Percentiles rank a stretch among this genome's conserved stretches.
Evolutionary conservation across 1,140 invertebrate genomes (phyloP).

Genomic region (Anastrepha obliqua): DNA sequence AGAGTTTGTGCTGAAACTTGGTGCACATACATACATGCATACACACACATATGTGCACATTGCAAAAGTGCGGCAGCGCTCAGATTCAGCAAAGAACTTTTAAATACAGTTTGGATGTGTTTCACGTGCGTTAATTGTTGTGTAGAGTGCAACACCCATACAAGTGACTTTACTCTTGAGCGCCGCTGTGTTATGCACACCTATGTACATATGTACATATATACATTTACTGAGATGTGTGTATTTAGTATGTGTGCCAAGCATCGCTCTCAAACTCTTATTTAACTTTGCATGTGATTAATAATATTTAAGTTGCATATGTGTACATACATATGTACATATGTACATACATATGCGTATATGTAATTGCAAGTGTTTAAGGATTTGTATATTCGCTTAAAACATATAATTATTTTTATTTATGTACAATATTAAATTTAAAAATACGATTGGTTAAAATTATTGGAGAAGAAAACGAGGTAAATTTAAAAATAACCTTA

Average conservation of each 20-base stretch:
- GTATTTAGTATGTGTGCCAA: background rate
- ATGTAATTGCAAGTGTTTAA: too few species aligned
- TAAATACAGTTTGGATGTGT: too few species aligned
- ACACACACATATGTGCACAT: background rate
- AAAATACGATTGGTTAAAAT: background rate
- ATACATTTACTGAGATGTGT: too few species aligned
- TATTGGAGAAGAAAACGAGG: background rate
- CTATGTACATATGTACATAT: background rate
- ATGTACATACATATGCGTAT: background rate
- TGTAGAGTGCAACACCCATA: too few species aligned
- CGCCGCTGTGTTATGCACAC: background rate
- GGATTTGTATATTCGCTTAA: conserved; percentile 37
- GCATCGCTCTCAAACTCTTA: background rate
- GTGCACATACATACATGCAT: too few species aligned
- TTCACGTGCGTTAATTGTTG: too few species aligned
- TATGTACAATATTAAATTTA: background rate
- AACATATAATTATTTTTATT: conserved; percentile 39
- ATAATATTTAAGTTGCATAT: conserved; percentile 47
- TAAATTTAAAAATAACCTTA: background rate
- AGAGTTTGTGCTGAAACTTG: too few species aligned
- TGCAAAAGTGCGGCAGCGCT: too few species aligned
- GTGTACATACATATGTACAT: conserved; percentile 10
- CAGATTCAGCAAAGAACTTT: too few species aligned
- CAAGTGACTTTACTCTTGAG: too few species aligned
- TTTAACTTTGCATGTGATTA: conserved; percentile 57